Conservation (phyloP, 2,113 vertebrate species). For the Petrocephalus microphthalmus region DNA sequence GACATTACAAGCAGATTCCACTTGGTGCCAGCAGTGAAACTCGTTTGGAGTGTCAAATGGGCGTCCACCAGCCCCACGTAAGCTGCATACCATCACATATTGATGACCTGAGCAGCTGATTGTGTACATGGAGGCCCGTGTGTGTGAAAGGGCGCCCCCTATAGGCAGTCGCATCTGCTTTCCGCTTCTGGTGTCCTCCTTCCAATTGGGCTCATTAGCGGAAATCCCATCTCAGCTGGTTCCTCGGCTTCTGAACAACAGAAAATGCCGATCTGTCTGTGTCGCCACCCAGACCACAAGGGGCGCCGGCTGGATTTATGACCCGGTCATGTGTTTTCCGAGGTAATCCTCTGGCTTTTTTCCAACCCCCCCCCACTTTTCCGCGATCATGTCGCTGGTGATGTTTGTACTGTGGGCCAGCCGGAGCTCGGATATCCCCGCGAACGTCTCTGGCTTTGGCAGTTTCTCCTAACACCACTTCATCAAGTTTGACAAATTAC, state of each 20-base stretch:
- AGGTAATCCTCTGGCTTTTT: not conserved
- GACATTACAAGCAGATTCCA: not conserved
- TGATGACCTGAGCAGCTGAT: not conserved
- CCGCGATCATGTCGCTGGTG: not conserved
- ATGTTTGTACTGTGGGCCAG: not conserved
- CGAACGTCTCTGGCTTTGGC: not conserved
- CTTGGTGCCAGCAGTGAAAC: not conserved
- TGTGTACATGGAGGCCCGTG: not conserved
- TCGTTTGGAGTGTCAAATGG: not conserved
- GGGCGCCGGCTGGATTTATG: constrained; percentile 2
- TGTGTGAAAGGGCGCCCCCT: not conserved
- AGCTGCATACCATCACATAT: not conserved
- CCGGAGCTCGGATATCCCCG: not conserved
- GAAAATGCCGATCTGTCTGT: not conserved
- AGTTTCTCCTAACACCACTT: not conserved
- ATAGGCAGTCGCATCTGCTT: not conserved
- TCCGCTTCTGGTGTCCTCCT: not conserved
- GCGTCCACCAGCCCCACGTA: no score
- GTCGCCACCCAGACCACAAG: not conserved
- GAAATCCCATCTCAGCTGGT: not conserved
- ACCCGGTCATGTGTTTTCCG: not conserved
- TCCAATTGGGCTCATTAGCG: not conserved
- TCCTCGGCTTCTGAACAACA: not conserved
- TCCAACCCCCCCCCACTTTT: not conserved
- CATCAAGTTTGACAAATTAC: constrained; percentile 15